phyloP scores from a whole-genome alignment of 1,140 invertebrate species.

The Schlechtendalia chinensis region DNA sequence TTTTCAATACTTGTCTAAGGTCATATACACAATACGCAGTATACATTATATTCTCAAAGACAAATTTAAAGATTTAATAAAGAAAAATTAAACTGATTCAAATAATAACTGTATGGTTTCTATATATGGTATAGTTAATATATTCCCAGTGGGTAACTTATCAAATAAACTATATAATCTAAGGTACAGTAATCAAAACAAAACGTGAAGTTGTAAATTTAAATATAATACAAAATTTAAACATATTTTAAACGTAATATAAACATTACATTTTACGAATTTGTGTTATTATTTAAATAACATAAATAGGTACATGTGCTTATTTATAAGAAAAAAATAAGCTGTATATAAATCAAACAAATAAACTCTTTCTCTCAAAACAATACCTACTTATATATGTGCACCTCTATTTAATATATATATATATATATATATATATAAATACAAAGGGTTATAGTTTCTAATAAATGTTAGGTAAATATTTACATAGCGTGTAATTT shows the following conservation, averaged over 20 bases:
- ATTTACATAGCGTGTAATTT: not conserved
- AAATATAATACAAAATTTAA: not conserved
- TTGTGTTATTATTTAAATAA: not conserved
- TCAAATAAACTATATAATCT: no score
- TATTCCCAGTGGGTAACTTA: no score
- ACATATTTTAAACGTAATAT: not conserved
- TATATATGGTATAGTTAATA: no score
- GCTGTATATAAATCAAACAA: not conserved
- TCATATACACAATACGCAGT: not conserved
- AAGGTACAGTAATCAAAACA: no score
- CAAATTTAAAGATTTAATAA: no score
- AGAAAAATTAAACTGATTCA: no score
- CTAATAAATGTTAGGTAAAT: not conserved
- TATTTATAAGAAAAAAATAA: not conserved
- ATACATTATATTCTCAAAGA: no score
- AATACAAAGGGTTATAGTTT: not conserved
- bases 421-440: not conserved
- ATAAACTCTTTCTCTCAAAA: not conserved
- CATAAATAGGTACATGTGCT: not conserved
- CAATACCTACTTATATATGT: not conserved
- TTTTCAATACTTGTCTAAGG: not conserved
- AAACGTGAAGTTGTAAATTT: slow-evolving; percentile 1
- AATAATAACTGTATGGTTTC: no score
- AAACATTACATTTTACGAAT: not conserved
- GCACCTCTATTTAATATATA: no score